Base-by-base conservation (phyloP, 2,113 vertebrate genomes). In the Siniperca chuatsi region DNA sequence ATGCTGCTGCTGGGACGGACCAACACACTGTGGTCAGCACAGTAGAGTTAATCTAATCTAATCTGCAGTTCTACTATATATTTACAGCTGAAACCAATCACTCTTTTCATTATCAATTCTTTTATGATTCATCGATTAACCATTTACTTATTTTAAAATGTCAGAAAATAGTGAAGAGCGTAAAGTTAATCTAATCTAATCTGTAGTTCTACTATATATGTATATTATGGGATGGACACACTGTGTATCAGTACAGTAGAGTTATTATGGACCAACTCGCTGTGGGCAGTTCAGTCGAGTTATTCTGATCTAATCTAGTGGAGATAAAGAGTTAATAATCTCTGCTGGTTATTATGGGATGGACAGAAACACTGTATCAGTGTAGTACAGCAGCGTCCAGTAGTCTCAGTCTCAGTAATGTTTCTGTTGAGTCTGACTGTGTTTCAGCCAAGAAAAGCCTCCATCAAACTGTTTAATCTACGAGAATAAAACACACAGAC, bases 1-100 rank as follows among this genome's bases (percentile, higher is more conserved):
- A n/a, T 64, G 62, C 21, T 58, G 55, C 55, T 44, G 37, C 25
- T 68, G 65, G 42, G 42, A 68, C 8, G 42, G 66, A 68, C 65
- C 65, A 25, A 44, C 65, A 50, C 25, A 25, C 54, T 60, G 54
- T 23, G 52, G 25, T n/a, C 65, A 44, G 65, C 0, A 23, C 20
- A 58, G 52, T 3, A 29, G 13, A 66, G 21, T 54, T 11, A 23
- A 65, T 8, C 0, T 50, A 6, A 37, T 60, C 50, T 57, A 25
- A 79, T 69, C 52, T 69, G 54, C 11, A 37, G 1, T 70, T 48
- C 4, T n/a, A 8, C 20, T 46, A 0, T 18, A 33, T 29, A 76
- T 76, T 52, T 37, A 44, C 5, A 6, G 18, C 46, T 44, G 4
- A 29, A 33, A 44, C 25, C 21, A 12, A 48, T 33, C 16, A 23